Evolutionary conservation across 1,140 invertebrate species (phyloP).

Genomic region (Brachionus calyciflorus): DNA sequence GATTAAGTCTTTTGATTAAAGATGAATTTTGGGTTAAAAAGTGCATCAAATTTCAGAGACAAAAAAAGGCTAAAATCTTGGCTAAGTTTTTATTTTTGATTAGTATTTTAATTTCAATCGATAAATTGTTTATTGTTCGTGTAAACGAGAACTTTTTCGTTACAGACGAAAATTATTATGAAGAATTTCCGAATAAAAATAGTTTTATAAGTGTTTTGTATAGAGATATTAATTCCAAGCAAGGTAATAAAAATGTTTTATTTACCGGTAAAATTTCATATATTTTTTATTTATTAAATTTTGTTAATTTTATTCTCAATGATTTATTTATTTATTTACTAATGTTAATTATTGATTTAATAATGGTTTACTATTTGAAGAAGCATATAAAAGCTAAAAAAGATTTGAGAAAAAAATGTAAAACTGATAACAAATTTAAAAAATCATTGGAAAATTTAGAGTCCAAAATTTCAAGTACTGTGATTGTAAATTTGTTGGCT

Average conservation of each 20-base stretch:
- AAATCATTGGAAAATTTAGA: neutral
- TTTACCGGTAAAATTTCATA: neutral
- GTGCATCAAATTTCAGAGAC: neutral
- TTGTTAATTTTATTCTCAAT: neutral
- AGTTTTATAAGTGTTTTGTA: neutral
- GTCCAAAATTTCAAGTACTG: neutral
- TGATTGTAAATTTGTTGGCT: neutral
- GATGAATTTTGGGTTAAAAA: neutral
- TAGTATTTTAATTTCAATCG: neutral
- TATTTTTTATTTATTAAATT: neutral
- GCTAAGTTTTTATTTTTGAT: neutral
- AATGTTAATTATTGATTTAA: neutral
- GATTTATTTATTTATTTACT: neutral
- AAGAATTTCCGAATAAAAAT: neutral
- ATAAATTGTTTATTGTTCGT: neutral
- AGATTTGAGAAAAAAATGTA: neutral
- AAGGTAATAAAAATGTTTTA: neutral
- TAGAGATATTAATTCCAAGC: neutral
- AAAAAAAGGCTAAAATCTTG: neutral
- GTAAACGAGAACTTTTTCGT: neutral
- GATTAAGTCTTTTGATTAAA: neutral
- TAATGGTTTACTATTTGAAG: neutral
- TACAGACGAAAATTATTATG: neutral
- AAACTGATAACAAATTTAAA: neutral
- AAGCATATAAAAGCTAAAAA: neutral